Evolutionary conservation across 2,797 vertebrate species (phyloP).

Genomic region (Nyctalus aviator): DNA sequence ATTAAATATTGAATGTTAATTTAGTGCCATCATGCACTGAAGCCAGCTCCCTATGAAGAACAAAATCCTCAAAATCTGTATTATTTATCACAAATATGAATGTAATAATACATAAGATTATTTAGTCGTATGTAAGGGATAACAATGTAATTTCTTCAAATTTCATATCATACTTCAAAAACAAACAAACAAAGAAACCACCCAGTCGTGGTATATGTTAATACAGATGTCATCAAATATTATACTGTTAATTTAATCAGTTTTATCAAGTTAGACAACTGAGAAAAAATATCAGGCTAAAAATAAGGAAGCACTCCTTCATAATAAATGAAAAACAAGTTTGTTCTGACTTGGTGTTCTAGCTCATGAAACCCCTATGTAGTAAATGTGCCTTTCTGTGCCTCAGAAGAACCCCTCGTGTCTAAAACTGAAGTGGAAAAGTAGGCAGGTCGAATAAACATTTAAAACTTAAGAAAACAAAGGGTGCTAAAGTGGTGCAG

Average conservation of each 20-base stretch:
- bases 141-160: neutral
- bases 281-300: neutral
- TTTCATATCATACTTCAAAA: neutral
- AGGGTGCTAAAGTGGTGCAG: neutral
- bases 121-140: neutral
- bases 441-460: neutral
- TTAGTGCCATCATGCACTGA: neutral
- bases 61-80: neutral
- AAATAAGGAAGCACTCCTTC: neutral
- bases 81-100: neutral
- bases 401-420: neutral
- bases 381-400: neutral
- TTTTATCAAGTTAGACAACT: neutral
- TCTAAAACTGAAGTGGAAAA: neutral
- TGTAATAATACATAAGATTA: neutral
- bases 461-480: conserved; percentile 20
- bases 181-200: no score
- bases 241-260: neutral
- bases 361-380: neutral
- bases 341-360: neutral
- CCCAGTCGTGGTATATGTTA: neutral
- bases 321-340: neutral
- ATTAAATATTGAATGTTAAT: neutral
- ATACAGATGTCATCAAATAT: neutral
- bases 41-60: neutral